phyloP scores from a whole-genome alignment of 2,797 vertebrate species.

The Pseudotriccus pelzelni region DNA sequence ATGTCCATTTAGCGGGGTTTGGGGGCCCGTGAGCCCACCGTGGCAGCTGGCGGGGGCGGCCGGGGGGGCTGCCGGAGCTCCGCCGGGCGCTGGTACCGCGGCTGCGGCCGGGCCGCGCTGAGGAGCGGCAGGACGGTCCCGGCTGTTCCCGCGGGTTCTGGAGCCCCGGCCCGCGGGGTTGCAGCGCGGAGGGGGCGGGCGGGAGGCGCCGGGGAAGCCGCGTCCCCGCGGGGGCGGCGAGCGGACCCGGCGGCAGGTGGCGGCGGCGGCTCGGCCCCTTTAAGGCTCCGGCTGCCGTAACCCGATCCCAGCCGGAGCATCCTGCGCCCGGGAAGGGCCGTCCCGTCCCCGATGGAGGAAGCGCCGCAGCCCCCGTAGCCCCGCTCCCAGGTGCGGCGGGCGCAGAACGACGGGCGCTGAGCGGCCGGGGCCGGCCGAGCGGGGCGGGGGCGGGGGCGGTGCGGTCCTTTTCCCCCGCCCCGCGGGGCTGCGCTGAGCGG shows the following conservation, averaged over 20 bases:
- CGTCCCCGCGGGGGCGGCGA: not conserved
- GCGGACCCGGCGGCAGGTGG: not conserved
- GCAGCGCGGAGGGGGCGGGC: not conserved
- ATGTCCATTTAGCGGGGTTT: fast-evolving
- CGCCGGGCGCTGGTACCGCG: not conserved
- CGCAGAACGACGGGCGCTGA: not conserved
- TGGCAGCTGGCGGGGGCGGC: not conserved
- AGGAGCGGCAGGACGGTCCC: not conserved
- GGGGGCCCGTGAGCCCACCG: fast-evolving
- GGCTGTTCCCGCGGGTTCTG: fast-evolving
- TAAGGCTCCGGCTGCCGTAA: constrained; percentile 50
- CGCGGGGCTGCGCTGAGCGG: not conserved
- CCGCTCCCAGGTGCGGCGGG: not conserved
- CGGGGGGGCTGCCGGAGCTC: not conserved
- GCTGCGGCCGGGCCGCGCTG: not conserved
- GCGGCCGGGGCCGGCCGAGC: not conserved
- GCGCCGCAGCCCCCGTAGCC: not conserved
- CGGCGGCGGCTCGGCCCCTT: not conserved
- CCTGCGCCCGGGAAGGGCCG: not conserved
- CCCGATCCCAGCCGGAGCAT: constrained; percentile 51
- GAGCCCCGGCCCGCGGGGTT: not conserved
- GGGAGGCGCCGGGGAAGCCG: not conserved
- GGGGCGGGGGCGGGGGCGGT: not conserved
- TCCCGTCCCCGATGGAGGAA: not conserved
- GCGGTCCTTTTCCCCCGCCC: not conserved